phyloP scores from a whole-genome alignment of 2,113 vertebrate genomes.

The Planiliza haematocheilus region DNA sequence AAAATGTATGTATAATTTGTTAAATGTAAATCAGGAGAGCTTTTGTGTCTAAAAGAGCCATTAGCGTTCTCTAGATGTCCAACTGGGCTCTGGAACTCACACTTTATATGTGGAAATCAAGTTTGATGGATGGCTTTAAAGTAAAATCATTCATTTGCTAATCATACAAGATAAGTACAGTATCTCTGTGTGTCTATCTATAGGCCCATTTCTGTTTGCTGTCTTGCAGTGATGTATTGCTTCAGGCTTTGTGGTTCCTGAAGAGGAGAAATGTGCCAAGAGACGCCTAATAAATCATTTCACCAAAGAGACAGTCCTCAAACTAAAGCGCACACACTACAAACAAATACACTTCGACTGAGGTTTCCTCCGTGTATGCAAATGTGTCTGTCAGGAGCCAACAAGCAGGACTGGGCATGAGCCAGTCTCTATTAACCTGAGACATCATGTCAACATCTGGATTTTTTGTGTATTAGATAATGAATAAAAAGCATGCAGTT shows the following conservation, averaged over 20 bases:
- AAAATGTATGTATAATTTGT: too few relatives aligned
- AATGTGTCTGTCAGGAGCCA: background rate
- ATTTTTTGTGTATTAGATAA: slow-evolving; percentile 15
- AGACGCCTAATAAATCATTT: slow-evolving; percentile 54
- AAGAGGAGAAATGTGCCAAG: slow-evolving; percentile 40
- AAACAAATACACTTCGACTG: slow-evolving; percentile 19
- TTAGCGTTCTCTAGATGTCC: background rate
- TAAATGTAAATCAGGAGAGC: background rate
- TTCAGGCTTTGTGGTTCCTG: slow-evolving; percentile 18
- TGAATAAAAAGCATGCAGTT: slow-evolving; percentile 6
- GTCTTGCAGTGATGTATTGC: slow-evolving; percentile 44
- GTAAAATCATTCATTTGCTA: background rate
- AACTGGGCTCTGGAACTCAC: background rate
- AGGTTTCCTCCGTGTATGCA: background rate
- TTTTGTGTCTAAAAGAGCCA: background rate
- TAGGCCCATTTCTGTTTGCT: slow-evolving; percentile 29
- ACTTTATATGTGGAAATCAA: background rate
- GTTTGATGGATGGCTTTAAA: slow-evolving; percentile 2
- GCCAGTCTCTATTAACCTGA: slow-evolving; percentile 14
- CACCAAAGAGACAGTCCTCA: slow-evolving; percentile 26
- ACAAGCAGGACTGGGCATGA: slow-evolving; percentile 22
- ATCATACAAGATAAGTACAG: slow-evolving; percentile 12
- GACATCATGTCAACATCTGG: slow-evolving; percentile 22
- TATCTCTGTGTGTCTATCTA: slow-evolving; percentile 34
- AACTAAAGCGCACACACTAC: slow-evolving; percentile 25